These are phyloP conservation scores for Gambelia wislizenii DNA, from an alignment of 2,797 vertebrate genomes.

Conservation along the genomic window DNA sequence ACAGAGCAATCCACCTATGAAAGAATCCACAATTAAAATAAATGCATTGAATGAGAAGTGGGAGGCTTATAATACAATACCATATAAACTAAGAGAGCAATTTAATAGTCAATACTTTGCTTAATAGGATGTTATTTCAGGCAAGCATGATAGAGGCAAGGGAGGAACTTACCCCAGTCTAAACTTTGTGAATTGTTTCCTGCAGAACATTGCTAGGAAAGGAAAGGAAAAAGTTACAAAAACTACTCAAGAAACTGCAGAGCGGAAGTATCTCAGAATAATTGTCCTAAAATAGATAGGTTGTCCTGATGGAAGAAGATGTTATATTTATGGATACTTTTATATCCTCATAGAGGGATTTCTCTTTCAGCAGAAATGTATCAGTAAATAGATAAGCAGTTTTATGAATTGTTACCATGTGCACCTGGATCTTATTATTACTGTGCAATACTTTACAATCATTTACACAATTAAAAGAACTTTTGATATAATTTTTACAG, in stretches of 20 bases:
- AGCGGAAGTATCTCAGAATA: neutral
- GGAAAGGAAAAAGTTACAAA: neutral
- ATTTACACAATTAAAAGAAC: neutral
- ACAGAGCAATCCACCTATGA: conserved; percentile 6
- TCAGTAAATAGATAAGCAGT: neutral
- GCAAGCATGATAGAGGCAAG: neutral
- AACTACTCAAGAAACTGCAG: neutral
- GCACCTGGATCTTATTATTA: neutral
- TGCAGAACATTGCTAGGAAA: neutral
- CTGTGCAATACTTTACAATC: neutral
- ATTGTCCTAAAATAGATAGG: neutral
- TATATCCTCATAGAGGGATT: neutral
- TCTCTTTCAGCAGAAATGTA: neutral
- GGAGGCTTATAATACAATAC: conserved; percentile 11
- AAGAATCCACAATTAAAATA: conserved; percentile 19
- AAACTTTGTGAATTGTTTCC: neutral
- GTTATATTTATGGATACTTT: neutral
- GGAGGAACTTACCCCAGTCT: neutral
- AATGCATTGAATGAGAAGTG: conserved; percentile 23
- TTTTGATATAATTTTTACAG: too few species aligned
- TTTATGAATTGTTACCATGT: neutral
- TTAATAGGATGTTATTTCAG: conserved; percentile 26
- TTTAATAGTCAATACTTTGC: conserved; percentile 39
- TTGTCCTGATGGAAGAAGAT: neutral
- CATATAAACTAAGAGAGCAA: conserved; percentile 32